phyloP scores from a whole-genome alignment of 1,140 invertebrate genomes.

The Aphelenchoides fujianensis region DNA sequence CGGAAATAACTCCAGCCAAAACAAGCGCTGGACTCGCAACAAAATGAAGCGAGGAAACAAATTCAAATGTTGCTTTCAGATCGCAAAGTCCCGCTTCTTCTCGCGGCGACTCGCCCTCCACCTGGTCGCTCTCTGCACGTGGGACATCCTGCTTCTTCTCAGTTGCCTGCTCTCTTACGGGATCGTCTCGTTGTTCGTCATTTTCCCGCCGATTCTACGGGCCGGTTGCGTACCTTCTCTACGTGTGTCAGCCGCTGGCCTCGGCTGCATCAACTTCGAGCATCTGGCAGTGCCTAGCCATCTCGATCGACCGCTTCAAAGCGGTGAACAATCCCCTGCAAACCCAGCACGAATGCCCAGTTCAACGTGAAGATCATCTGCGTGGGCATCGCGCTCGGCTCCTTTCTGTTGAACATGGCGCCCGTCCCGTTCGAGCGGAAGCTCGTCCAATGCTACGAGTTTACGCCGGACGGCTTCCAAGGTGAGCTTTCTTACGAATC shows the following conservation, averaged over 20 bases:
- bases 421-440: conserved; percentile 55
- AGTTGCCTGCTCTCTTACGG: conserved; percentile 48
- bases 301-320: conserved; percentile 56
- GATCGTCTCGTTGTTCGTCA: conserved; percentile 51
- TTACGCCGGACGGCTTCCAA: conserved; percentile 43
- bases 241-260: conserved; percentile 58
- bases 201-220: conserved; percentile 57
- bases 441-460: conserved; percentile 47
- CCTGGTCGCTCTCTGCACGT: conserved; percentile 56
- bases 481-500: too few species aligned
- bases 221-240: conserved; percentile 56
- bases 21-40: neutral
- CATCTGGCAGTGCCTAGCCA: conserved; percentile 60
- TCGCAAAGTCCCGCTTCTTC: conserved; percentile 52
- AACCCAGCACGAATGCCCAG: conserved; percentile 58
- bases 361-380: conserved; percentile 53
- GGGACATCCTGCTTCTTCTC: conserved; percentile 51
- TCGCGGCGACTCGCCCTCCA: conserved; percentile 56
- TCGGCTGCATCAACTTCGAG: conserved; percentile 59
- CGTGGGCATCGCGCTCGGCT: conserved; percentile 46
- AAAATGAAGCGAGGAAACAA: conserved; percentile 7
- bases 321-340: conserved; percentile 54
- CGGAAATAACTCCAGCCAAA: too few species aligned
- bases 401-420: conserved; percentile 55
- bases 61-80: conserved; percentile 35